These are phyloP conservation scores for Tragelaphus scriptus DNA, from an alignment of 2,113 vertebrate species.

Conservation along the genomic window DNA sequence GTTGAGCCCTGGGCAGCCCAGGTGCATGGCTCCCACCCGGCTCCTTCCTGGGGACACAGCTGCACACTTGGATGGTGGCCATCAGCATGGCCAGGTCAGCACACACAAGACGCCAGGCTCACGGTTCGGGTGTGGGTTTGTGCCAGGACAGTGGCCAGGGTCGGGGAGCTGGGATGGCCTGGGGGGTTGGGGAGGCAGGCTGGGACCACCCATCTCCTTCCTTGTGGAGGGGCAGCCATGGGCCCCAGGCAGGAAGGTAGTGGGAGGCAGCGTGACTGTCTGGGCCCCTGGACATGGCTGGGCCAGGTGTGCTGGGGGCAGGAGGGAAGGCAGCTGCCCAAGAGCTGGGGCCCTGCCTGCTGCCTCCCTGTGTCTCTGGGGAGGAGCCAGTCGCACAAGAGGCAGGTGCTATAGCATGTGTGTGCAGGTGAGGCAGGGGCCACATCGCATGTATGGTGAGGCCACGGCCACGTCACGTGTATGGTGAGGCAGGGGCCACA, in stretches of 20 bases:
- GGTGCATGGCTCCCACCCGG: background rate
- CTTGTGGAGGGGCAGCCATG: background rate
- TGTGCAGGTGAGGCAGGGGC: rapidly evolving
- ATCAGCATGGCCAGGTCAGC: background rate
- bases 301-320: background rate
- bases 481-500: too few species aligned
- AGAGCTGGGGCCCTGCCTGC: background rate
- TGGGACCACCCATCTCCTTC: background rate
- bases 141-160: background rate
- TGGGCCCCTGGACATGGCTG: background rate
- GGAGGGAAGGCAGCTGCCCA: background rate
- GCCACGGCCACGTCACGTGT: rapidly evolving
- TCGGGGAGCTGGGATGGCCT: background rate
- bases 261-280: background rate
- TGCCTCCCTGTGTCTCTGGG: background rate
- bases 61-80: rapidly evolving
- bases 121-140: background rate
- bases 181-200: background rate
- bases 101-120: background rate
- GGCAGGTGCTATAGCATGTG: rapidly evolving
- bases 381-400: background rate
- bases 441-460: background rate
- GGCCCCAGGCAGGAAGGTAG: background rate
- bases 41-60: background rate
- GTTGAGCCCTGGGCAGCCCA: rapidly evolving